These are phyloP conservation scores for Platycheirus albimanus DNA, from an alignment of 2,888 invertebrate species.

Conservation along the genomic window DNA sequence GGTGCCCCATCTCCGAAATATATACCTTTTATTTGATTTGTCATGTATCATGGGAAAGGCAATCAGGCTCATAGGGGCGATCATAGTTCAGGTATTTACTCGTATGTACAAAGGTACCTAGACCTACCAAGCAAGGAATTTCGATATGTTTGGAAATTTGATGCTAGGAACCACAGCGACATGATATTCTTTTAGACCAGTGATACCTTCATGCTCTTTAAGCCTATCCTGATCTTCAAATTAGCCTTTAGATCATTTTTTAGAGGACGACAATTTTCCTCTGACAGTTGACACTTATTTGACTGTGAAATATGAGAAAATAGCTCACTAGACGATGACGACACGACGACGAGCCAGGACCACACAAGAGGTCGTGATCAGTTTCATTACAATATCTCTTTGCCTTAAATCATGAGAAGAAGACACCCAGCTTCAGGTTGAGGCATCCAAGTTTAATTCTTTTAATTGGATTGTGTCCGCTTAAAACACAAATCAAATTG, in stretches of 20 bases:
- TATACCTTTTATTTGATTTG: neutral
- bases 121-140: neutral
- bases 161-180: neutral
- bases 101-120: neutral
- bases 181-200: neutral
- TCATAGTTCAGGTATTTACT: neutral
- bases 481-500: slow-evolving; percentile 18
- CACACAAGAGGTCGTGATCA: slow-evolving; percentile 60
- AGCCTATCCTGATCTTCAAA: slow-evolving; percentile 13
- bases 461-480: slow-evolving; percentile 28
- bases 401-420: neutral
- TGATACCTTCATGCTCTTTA: slow-evolving; percentile 8
- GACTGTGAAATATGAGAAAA: slow-evolving; percentile 44
- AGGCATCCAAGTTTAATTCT: slow-evolving; percentile 9
- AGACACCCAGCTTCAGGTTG: slow-evolving; percentile 14
- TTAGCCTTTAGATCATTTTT: slow-evolving; percentile 4
- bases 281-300: slow-evolving; percentile 39
- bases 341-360: slow-evolving; percentile 14
- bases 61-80: slow-evolving; percentile 19
- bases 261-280: neutral
- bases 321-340: neutral
- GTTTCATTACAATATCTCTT: slow-evolving; percentile 47
- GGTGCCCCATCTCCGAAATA: neutral
- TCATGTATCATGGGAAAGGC: slow-evolving; percentile 21
- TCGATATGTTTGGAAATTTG: slow-evolving; percentile 24